phyloP scores from a whole-genome alignment of 1,140 invertebrate species.

The Drosophila tsacasi region DNA sequence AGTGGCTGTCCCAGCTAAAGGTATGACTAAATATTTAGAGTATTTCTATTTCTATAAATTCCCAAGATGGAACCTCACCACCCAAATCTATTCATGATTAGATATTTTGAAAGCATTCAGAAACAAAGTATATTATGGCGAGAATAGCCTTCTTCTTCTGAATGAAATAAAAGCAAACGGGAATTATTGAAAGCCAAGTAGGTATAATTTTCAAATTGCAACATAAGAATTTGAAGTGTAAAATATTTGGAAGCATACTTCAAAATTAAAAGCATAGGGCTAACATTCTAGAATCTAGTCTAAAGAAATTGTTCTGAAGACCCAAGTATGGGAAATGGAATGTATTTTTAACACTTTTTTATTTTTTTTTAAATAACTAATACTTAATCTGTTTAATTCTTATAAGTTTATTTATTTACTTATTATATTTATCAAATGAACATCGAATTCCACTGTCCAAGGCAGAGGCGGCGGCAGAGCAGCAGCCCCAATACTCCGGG shows the following conservation, averaged over 20 bases:
- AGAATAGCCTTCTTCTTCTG: not conserved
- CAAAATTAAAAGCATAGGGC: not conserved
- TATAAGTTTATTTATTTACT: not conserved
- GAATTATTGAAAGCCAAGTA: too few relatives aligned
- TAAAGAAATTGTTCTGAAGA: not conserved
- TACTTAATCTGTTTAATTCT: not conserved
- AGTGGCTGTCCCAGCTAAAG: not conserved
- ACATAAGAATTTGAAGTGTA: not conserved
- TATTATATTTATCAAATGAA: not conserved
- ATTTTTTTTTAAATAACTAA: not conserved
- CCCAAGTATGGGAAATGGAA: not conserved
- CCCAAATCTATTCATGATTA: not conserved
- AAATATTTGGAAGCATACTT: not conserved
- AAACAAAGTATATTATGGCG: not conserved
- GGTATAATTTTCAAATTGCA: too few relatives aligned
- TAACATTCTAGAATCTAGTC: not conserved
- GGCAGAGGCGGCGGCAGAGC: conserved; percentile 11
- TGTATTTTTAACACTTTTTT: too few relatives aligned
- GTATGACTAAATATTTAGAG: not conserved
- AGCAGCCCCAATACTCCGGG: conserved; percentile 18
- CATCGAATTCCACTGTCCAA: not conserved
- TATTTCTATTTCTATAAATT: not conserved
- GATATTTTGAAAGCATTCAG: not conserved
- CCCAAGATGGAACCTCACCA: not conserved
- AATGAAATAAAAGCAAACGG: too few relatives aligned